Conservation (phyloP, 2,888 invertebrate species). For the Erebia ligea region DNA sequence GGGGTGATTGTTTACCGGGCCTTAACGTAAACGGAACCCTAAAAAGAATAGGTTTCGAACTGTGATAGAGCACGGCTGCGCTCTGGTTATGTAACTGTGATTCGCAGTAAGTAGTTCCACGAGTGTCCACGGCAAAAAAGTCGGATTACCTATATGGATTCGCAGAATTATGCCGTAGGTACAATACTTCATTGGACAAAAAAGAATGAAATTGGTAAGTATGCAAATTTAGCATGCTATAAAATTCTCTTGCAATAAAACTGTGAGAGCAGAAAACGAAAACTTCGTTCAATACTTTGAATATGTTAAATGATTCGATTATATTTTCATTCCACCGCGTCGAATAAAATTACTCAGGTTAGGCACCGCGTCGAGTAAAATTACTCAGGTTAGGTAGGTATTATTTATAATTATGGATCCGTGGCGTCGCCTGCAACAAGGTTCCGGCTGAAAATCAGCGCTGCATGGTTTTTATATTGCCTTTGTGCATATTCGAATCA, state of each 20-base stretch:
- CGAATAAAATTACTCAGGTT: not conserved
- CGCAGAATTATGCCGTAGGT: not conserved
- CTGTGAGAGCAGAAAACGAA: not conserved
- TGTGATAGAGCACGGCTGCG: not conserved
- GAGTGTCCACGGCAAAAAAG: not conserved
- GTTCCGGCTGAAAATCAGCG: too few relatives aligned
- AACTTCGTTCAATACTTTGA: conserved; percentile 2
- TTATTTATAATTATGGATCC: too few relatives aligned
- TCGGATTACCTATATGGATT: not conserved
- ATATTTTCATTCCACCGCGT: not conserved
- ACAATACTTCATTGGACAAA: not conserved
- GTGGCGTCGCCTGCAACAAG: too few relatives aligned
- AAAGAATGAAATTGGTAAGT: not conserved
- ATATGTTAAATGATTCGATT: conserved; percentile 11
- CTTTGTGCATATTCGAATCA: too few relatives aligned
- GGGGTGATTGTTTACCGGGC: too few relatives aligned
- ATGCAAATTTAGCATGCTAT: not conserved
- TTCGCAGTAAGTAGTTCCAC: not conserved
- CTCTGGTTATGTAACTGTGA: not conserved
- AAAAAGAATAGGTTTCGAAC: too few relatives aligned
- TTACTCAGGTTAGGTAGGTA: not conserved
- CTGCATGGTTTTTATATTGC: too few relatives aligned
- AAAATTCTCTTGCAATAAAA: not conserved
- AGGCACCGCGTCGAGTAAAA: not conserved
- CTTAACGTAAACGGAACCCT: too few relatives aligned